These are phyloP conservation scores for Pyrrhosoma nymphula DNA, from an alignment of 2,888 invertebrate species.

Conservation along the genomic window DNA sequence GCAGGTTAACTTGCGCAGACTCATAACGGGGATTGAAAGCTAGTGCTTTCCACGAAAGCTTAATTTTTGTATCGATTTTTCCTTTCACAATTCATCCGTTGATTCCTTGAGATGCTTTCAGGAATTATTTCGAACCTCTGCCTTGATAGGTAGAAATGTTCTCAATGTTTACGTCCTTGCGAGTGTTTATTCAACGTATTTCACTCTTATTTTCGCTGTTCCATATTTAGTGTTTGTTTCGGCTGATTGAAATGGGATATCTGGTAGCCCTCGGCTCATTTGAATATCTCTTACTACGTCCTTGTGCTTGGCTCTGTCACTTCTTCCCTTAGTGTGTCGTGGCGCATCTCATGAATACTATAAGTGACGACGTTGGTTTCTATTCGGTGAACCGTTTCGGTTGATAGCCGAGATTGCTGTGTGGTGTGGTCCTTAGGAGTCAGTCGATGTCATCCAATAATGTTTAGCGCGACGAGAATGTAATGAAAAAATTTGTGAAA, in stretches of 20 bases:
- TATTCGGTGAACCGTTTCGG: neutral
- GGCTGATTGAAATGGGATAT: neutral
- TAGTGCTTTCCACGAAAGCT: too few relatives aligned
- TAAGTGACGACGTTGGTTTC: neutral
- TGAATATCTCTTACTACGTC: neutral
- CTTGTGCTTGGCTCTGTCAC: neutral
- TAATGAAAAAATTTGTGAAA: too few relatives aligned
- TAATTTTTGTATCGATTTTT: too few relatives aligned
- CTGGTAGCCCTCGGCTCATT: neutral
- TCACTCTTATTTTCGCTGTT: neutral
- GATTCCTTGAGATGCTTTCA: too few relatives aligned
- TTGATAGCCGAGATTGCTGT: neutral
- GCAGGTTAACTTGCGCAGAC: too few relatives aligned
- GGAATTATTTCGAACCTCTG: neutral
- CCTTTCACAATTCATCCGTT: too few relatives aligned
- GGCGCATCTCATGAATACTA: neutral
- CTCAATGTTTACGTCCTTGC: neutral
- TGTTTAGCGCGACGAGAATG: too few relatives aligned
- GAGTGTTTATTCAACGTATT: neutral
- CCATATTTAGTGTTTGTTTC: neutral
- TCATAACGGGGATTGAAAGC: too few relatives aligned
- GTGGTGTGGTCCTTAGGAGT: too few relatives aligned
- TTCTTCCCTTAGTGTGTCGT: neutral
- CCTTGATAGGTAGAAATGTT: neutral
- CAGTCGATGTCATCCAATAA: too few relatives aligned